Evolutionary conservation across 2,888 invertebrate species (phyloP).

Genomic region (Masnerella sp.): DNA sequence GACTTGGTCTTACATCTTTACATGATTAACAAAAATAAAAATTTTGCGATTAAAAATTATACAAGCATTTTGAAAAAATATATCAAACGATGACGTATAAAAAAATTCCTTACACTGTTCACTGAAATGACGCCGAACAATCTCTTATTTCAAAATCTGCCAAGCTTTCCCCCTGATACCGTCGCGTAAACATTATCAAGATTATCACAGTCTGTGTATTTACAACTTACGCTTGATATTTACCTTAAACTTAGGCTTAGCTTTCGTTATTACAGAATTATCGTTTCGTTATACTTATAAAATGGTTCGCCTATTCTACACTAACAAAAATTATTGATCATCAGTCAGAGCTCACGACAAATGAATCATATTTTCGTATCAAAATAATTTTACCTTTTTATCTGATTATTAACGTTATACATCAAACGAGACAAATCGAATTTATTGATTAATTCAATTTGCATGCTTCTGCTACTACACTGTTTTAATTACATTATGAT

Average conservation of each 20-base stretch:
- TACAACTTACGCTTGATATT: slow-evolving; percentile 74
- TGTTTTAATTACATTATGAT: too few relatives aligned
- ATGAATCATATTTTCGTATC: slow-evolving; percentile 32
- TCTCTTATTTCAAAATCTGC: slow-evolving; percentile 22
- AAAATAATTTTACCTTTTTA: slow-evolving; percentile 42
- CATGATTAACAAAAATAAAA: too few relatives aligned
- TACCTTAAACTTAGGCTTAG: slow-evolving; percentile 61
- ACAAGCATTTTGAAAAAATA: too few relatives aligned
- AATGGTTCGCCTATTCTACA: slow-evolving; percentile 43
- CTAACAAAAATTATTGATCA: slow-evolving; percentile 51
- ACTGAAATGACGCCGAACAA: slow-evolving; percentile 9
- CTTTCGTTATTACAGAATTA: slow-evolving; percentile 52
- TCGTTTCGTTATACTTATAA: slow-evolving; percentile 50
- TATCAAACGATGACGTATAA: too few relatives aligned
- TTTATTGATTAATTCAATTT: slow-evolving; percentile 15
- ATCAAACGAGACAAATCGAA: slow-evolving; percentile 1
- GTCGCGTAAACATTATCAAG: slow-evolving; percentile 72
- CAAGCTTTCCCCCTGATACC: slow-evolving; percentile 66
- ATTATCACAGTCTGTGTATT: slow-evolving; percentile 78
- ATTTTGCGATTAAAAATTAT: too few relatives aligned
- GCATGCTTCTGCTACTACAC: slow-evolving; percentile 15
- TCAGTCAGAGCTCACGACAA: slow-evolving; percentile 6
- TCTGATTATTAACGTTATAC: slow-evolving; percentile 7
- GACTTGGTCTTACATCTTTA: too few relatives aligned
- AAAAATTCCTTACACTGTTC: too few relatives aligned